Evolutionary conservation across 2,888 invertebrate species (phyloP), one percentile per base, ranked within the genome.

Genomic region (Clanis bilineata): DNA sequence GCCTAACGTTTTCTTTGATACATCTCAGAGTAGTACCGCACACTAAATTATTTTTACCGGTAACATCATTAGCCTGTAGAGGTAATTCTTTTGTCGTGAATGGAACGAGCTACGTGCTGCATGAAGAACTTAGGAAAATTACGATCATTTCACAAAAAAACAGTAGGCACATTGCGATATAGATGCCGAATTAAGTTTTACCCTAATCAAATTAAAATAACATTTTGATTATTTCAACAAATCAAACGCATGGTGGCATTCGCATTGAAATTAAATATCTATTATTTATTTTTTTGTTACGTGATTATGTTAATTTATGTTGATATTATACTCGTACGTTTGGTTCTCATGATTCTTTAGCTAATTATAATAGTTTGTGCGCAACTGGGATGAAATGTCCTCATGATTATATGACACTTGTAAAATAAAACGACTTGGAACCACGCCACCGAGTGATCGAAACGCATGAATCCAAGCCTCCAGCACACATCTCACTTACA

Each of bases 361-460:
- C 32, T 18, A 18, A 44, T 51, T 41, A n/a, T n/a, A n/a, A n/a
- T n/a, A 41, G 54, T 28, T 51, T 51, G 32, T 51, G 51, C 28
- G 51, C 51, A 32, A 51, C 25, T 32, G 51, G 51, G 51, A 51
- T 51, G 28, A 51, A 51, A 51, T 28, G 82, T 80, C 73, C 71
- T 79, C 86, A 86, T 85, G 56, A 57, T 43, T 43, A 58, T 39
- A 58, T 72, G 73, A 88, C 88, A 90, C 90, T 85, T 87, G 87
- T 90, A 87, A 79, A 83, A 83, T 86, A 83, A 76, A 82, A 74
- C 82, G 83, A 84, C 86, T 85, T 85, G 82, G 85, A 85, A 90
- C 91, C 92, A 92, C 91, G 92, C 92, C 92, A 92, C 92, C 92
- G 92, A 91, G 92, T 92, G 91, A 92, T 88, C 83, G 90, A 90